phyloP scores from a whole-genome alignment of 2,888 invertebrate species.

The Melieria crassipennis region DNA sequence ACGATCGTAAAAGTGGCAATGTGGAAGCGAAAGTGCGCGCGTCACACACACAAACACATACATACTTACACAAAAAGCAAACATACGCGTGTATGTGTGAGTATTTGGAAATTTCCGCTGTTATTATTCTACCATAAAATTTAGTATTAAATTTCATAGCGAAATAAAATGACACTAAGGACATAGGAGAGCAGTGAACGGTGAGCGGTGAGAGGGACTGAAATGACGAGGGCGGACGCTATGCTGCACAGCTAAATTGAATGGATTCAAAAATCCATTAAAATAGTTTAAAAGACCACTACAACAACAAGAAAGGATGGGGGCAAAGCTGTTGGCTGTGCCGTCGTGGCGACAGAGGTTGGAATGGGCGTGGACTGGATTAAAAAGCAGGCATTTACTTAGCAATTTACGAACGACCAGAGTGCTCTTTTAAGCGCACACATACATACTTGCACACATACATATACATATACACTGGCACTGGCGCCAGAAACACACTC shows the following conservation, averaged over 20 bases:
- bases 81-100: neutral
- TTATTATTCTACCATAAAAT: too few relatives aligned
- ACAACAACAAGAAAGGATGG: neutral
- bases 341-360: too few relatives aligned
- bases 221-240: too few relatives aligned
- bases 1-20: neutral
- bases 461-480: neutral
- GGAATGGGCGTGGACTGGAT: neutral
- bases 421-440: neutral
- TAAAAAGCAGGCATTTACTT: slow-evolving; percentile 18
- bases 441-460: neutral
- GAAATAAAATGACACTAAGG: too few relatives aligned
- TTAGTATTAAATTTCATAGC: too few relatives aligned
- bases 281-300: slow-evolving; percentile 50
- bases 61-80: neutral
- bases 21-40: too few relatives aligned
- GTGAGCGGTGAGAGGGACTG: too few relatives aligned
- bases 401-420: slow-evolving; percentile 11
- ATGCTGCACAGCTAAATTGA: slow-evolving; percentile 45
- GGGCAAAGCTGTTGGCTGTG: neutral
- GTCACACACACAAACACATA: neutral
- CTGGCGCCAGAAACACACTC: neutral
- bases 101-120: neutral
- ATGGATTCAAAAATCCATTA: slow-evolving; percentile 58
- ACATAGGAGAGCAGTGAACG: too few relatives aligned